Base-by-base conservation (phyloP, 2,888 invertebrate species). In the Elegia similella region DNA sequence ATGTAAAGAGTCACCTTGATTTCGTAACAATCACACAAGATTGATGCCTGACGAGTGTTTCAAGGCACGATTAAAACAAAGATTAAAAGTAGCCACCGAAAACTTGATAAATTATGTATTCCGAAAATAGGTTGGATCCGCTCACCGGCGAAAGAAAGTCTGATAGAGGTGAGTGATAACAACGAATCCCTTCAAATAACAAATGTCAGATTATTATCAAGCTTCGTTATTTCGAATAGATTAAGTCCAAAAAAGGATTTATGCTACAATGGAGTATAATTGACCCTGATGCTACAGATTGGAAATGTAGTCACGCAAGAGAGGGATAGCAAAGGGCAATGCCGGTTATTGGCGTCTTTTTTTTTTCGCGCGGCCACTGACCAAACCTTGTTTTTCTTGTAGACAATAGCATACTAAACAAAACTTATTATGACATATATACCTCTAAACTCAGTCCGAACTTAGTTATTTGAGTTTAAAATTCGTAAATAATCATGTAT, bases 111-210 rank as follows among this genome's bases (percentile, higher is more conserved):
- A 34, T 10, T 34, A 38, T 38, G 38, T 38, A 38, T 38, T 38
- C n/a, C 38, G 38, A 8, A 23, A 23, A n/a, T 12, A 38, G 38
- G 12, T 38, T 6, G 12, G 38, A 38, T 38, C 2, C 12, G 12
- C 10, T 38, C 38, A 12, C 16, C 2, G 17, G 7, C 23, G 17
- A 46, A 46, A 46, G 46, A 17, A 23, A 46, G 23, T 3, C 46
- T 10, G 46, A 46, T 46, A 16, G 23, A 46, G 17, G 46, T 46
- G 23, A 23, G 16, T 46, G 46, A 46, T 46, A 46, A 46, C 10
- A 17, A 16, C 6, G 38, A 5, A 38, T 46, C 12, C 23, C 0
- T 12, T 3, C 2, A 16, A 17, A 23, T 46, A 17, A 10, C 17
- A 8, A 46, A 46, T 46, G 38, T n/a, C 23, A 46, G 46, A 46